Base-by-base conservation (phyloP, 2,113 vertebrate genomes). In the Egretta garzetta region DNA sequence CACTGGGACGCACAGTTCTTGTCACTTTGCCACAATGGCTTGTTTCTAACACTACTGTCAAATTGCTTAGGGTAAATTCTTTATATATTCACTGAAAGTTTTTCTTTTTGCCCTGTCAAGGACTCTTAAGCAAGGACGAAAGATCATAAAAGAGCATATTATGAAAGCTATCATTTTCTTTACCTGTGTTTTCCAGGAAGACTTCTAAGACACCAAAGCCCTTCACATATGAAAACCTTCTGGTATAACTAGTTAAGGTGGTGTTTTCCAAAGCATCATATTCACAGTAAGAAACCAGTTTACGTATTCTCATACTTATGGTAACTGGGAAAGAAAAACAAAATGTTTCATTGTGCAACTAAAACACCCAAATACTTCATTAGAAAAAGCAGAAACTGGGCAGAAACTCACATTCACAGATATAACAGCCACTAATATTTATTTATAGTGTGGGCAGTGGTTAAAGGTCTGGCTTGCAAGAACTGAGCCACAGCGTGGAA, bases 1-100 rank as follows among this genome's bases (percentile, higher is more conserved):
- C 62, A 83, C 63, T 39, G 60, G 39, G 39, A 88, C 13, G 19
- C 39, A 72, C 26, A 86, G n/a, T 55, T 90, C 81, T 58, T 91
- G 92, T 80, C 77, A 80, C 49, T 94, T 77, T 89, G 80, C 53
- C 80, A 41, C 63, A 88, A 93, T 19, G 39, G 50, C 68, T 41
- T 89, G 30, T 32, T 91, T 94, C 60, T 72, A 85, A 68, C 16
- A 27, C 63, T 74, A 19, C 12, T 45, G 43, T 80, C 32, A 89
- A 89, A 80, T 50, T 75, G 60, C 32, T 43, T 55, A 37, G 18
- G 30, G 41, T 95, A 90, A 96, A 96, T 96, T 93, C 96, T 96
- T 96, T 83, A 94, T 82, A 56, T 55, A 82, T 90, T 91, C 47
- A 90, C 22, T 90, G 33, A 43, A 94, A 63, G n/a, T 37, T 77